These are phyloP conservation scores for Perca fluviatilis DNA, from an alignment of 2,113 vertebrate species.

Conservation along the genomic window DNA sequence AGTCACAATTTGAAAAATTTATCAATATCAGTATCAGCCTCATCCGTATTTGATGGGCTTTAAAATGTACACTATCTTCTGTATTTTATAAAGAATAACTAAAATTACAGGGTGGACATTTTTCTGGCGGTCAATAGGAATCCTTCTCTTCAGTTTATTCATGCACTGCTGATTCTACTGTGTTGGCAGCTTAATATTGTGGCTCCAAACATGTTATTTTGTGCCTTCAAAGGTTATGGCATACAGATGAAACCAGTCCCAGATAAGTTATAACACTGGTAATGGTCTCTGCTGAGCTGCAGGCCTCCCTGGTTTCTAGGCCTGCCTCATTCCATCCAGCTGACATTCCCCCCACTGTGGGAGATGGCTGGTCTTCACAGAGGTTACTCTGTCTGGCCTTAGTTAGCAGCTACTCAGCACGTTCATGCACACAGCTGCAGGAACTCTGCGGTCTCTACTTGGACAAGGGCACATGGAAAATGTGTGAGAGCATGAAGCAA, in stretches of 20 bases:
- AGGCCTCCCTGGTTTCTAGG: conserved; percentile 27
- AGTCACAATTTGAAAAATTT: background rate
- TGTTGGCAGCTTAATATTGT: conserved; percentile 5
- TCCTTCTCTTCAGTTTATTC: background rate
- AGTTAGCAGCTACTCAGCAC: conserved; percentile 71
- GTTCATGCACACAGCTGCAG: conserved; percentile 65
- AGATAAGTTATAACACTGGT: conserved; percentile 12
- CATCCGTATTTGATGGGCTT: background rate
- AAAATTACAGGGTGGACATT: background rate
- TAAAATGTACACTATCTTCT: background rate
- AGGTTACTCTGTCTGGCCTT: conserved; percentile 58
- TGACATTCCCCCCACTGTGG: conserved; percentile 56
- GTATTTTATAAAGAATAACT: background rate
- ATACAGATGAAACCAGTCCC: conserved; percentile 14
- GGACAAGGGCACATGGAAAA: conserved; percentile 60
- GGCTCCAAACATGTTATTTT: conserved; percentile 6
- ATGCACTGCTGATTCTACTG: background rate
- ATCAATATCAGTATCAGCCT: background rate
- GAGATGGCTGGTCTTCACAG: conserved; percentile 70
- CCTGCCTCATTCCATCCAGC: conserved; percentile 54
- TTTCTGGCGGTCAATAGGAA: background rate
- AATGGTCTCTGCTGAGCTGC: conserved; percentile 22
- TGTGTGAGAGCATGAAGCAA: conserved; percentile 54
- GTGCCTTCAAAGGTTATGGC: conserved; percentile 2
- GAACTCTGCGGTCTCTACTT: conserved; percentile 52